A percentile compares a stretch with the other conserved stretches of the same genome.
Evolutionary conservation across 2,888 invertebrate species (phyloP).

Genomic region (Microctonus aethiopoides): DNA sequence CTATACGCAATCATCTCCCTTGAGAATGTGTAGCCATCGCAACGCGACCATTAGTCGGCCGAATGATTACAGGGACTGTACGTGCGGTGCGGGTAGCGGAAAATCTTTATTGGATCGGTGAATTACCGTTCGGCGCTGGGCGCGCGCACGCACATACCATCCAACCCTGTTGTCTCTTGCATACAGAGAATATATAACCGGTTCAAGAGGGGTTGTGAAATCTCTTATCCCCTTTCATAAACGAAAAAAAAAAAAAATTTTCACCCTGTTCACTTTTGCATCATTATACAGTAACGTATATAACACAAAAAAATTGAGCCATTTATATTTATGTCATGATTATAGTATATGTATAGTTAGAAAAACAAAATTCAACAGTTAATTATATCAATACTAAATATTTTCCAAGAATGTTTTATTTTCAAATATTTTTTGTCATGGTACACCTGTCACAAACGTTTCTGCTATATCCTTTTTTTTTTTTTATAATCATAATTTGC

Average conservation of each 20-base stretch:
- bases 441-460: too few relatives aligned
- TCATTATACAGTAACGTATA: neutral
- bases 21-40: conserved; percentile 14
- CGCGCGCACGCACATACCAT: neutral
- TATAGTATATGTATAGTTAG: too few relatives aligned
- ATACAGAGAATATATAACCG: conserved; percentile 3
- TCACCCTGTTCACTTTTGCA: neutral
- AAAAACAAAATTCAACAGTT: too few relatives aligned
- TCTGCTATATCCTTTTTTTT: too few relatives aligned
- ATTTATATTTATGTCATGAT: neutral
- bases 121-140: conserved; percentile 38
- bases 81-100: conserved; percentile 37
- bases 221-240: neutral
- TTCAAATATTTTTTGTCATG: too few relatives aligned
- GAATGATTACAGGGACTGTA: conserved; percentile 49
- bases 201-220: conserved; percentile 1
- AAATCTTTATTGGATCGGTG: conserved; percentile 49
- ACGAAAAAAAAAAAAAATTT: neutral
- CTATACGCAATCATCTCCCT: conserved; percentile 3
- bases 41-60: conserved; percentile 35
- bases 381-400: neutral
- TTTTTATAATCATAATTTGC: too few relatives aligned
- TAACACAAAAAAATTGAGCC: conserved; percentile 5
- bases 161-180: conserved; percentile 26
- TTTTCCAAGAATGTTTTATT: too few relatives aligned